These are phyloP conservation scores for Festucalex cinctus DNA, from an alignment of 2,113 vertebrate genomes.

Conservation along the genomic window DNA sequence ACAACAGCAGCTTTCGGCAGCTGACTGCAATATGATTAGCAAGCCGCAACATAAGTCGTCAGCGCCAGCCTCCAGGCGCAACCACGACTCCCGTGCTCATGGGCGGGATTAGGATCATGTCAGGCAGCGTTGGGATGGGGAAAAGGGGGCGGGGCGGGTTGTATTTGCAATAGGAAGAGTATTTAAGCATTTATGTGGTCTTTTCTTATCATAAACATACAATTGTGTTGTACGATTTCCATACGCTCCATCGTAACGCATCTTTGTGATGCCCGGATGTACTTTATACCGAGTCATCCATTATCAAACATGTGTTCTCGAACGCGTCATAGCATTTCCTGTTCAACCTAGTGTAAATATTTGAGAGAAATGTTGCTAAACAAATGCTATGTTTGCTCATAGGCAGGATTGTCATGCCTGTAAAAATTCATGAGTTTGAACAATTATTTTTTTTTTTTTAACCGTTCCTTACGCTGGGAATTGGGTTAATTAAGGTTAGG, in stretches of 20 bases:
- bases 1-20: slow-evolving; percentile 52
- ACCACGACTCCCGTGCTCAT: slow-evolving; percentile 52
- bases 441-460: neutral
- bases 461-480: neutral
- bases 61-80: slow-evolving; percentile 39
- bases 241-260: neutral
- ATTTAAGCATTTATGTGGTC: slow-evolving; percentile 21
- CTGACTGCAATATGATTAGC: slow-evolving; percentile 65
- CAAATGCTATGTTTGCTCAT: neutral
- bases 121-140: slow-evolving; percentile 7
- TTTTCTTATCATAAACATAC: slow-evolving; percentile 1
- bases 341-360: slow-evolving; percentile 7
- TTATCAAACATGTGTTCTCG: slow-evolving; percentile 5
- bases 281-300: neutral
- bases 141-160: neutral
- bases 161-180: slow-evolving; percentile 9
- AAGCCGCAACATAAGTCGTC: slow-evolving; percentile 56
- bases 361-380: neutral
- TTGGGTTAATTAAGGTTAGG: no score
- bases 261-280: slow-evolving; percentile 48
- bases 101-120: slow-evolving; percentile 61
- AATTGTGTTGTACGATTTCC: slow-evolving; percentile 6
- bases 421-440: neutral
- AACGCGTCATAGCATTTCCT: slow-evolving; percentile 17
- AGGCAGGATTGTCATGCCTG: neutral